These are phyloP conservation scores for Denticeps clupeoides DNA, from an alignment of 2,797 vertebrate genomes.

Conservation along the genomic window DNA sequence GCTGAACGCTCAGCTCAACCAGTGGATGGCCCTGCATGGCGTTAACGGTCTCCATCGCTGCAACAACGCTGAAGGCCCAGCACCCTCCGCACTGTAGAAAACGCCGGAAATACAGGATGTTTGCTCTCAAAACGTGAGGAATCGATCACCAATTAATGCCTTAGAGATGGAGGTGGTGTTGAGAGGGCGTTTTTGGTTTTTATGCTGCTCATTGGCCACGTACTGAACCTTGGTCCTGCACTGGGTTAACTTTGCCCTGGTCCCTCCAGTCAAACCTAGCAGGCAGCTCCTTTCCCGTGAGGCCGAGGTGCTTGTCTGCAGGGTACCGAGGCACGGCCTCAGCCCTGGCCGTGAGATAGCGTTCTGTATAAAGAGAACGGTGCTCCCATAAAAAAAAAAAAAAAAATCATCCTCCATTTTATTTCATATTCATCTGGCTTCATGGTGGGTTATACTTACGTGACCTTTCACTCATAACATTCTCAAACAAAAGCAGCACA, in stretches of 20 bases:
- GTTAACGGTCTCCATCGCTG: conserved; percentile 63
- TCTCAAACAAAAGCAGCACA: background rate
- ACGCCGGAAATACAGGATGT: conserved; percentile 1
- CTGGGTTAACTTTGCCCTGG: conserved; percentile 63
- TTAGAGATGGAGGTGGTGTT: background rate
- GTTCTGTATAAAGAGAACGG: conserved; percentile 46
- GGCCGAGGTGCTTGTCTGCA: background rate
- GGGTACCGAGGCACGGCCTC: conserved; percentile 49
- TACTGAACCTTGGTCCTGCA: conserved; percentile 76
- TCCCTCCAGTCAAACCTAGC: conserved; percentile 84
- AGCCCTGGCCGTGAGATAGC: conserved; percentile 62
- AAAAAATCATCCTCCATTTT: background rate
- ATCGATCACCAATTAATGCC: too few species aligned
- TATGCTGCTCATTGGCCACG: conserved; percentile 28
- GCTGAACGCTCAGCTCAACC: conserved; percentile 76
- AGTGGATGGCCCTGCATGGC: conserved; percentile 59
- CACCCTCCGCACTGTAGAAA: conserved; percentile 77
- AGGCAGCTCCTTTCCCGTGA: conserved; percentile 41
- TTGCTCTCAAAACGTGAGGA: background rate
- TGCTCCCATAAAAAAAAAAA: background rate
- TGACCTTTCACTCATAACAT: background rate
- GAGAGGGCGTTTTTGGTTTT: background rate
- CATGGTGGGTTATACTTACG: background rate
- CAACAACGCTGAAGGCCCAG: conserved; percentile 86
- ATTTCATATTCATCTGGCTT: background rate